Conservation (phyloP, 2,797 vertebrate species). For the Pitangus sulphuratus region DNA sequence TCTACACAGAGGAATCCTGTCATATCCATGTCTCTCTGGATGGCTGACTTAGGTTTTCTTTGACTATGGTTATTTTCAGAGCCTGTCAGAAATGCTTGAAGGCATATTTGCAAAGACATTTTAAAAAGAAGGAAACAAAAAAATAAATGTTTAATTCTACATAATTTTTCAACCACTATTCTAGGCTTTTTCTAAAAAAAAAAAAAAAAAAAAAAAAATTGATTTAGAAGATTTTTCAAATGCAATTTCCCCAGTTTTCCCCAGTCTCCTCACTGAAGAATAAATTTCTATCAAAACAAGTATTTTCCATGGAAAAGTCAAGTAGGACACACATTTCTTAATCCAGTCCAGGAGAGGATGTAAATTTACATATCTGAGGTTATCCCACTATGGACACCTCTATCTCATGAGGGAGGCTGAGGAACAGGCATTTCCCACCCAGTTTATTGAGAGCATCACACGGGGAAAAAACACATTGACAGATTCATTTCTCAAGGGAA, state of each 20-base stretch:
- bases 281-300: neutral
- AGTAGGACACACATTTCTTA: neutral
- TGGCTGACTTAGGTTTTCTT: neutral
- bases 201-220: neutral
- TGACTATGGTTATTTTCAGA: neutral
- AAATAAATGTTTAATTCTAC: no score
- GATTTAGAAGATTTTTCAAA: neutral
- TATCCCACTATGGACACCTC: neutral
- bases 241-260: neutral
- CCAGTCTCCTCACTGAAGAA: neutral
- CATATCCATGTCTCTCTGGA: neutral
- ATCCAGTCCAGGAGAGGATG: neutral
- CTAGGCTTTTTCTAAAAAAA: neutral
- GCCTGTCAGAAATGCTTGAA: neutral
- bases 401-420: fast-evolving
- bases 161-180: neutral
- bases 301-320: neutral
- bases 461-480: neutral
- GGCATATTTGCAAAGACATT: neutral
- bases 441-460: neutral
- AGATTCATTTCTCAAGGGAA: neutral
- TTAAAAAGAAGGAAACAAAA: neutral
- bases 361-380: neutral
- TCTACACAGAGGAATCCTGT: neutral
- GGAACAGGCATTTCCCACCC: neutral